Evolutionary conservation across 1,140 invertebrate species (phyloP), one percentile per base, ranked within the genome.

Genomic region (Zaprionus nigranus): DNA sequence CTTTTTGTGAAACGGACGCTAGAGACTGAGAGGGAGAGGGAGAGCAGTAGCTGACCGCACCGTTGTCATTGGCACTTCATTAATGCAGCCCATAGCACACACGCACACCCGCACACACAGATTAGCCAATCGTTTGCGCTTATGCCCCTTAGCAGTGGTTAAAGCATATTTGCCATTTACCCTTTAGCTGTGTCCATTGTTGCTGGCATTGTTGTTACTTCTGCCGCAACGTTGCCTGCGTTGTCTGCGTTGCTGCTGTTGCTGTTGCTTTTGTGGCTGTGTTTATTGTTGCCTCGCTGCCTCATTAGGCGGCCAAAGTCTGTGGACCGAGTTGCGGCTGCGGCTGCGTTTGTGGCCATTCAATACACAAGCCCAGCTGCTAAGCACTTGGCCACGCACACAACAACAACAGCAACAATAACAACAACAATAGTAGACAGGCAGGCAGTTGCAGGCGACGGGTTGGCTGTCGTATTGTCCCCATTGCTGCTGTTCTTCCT

Each of bases 21-120:
- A 22, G 59, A 24, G 5, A 2, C 1, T 0, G 6, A 40, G 28
- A 54, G 22, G 1, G 13, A 26, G 62, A 22, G 22, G n/a, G n/a
- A 65, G 15, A 26, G 60, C 7, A 26, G 6, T 9, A 40, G 38
- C 17, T 53, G 59, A 53, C 60, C 75, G 56, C 66, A 68, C 17
- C 38, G 60, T 61, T 56, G 61, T 65, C 74, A 72, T 72, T 76
- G 68, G 38, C 83, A 86, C 75, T 86, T 87, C 83, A 86, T 86
- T 82, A 87, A 78, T 61, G 62, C 67, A 51, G 20, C n/a, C 13
- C 38, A 53, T 11, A 38, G 46, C 13, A 49, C 49, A 36, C 49
- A 36, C 22, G 51, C 70, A 82, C 83, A 78, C n/a, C 15, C 59
- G 46, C 26, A 56, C 34, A n/a, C 53, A 59, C 69, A 85, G 84